Base-by-base conservation (phyloP, 2,888 invertebrate species). In the Megamerina dolium region DNA sequence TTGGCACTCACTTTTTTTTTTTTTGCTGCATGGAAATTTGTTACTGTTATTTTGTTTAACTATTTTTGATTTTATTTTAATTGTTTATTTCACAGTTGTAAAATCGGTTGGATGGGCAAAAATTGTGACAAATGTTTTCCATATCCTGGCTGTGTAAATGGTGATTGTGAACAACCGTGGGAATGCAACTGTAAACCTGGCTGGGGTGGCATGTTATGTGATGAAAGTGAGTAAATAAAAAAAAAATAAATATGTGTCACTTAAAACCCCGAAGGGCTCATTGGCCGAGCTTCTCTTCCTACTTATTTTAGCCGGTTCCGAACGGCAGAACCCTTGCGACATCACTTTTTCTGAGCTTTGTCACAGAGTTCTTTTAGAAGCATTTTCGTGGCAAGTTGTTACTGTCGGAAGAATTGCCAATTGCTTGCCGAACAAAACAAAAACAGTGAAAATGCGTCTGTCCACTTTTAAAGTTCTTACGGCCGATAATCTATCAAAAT, bases 121-220 rank as follows among this genome's bases (percentile, higher is more conserved):
- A 78, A 79, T 56, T 87, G 87, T 60, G 63, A 83, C 47, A 79
- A 82, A 62, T 87, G 87, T 63, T 87, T 85, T 61, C 79, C 85
- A 1, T 93, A 93, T 73, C 93, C 93, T 0, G 91, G 91, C 50
- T 94, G 93, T 65, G 79, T 80, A 43, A 82, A 92, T 63, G 94
- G 94, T 16, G 77, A 80, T 41, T 94, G 94, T 68, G 77, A 76
- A 43, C 75, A 83, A 39, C 91, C 93, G 2, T 93, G 91, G 91
- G 88, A 93, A 67, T 94, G 94, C 70, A 79, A 82, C 61, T 94
- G 94, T 68, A 76, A 84, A 55, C 77, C 81, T 2, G 92, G 92
- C 38, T 67, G 70, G 71, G 88, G 90, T 36, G 93, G 93, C 53
- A 85, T 91, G 77, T 79, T 90, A 14, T 94, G 94, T 67, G 87